phyloP scores from a whole-genome alignment of 2,113 vertebrate species.

The mouse (Mus musculus) region GRCm39 chrX:17244501-17245000 shows the following conservation, averaged over 20 bases:
- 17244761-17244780: not conserved
- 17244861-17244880: slow-evolving; percentile 12
- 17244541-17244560: not conserved
- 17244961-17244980: slow-evolving; percentile 1
- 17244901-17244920: slow-evolving; percentile 16
- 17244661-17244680: slow-evolving; percentile 33
- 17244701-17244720: not conserved
- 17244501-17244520: not conserved
- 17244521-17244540: not conserved
- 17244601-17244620: not conserved
- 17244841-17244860: not conserved
- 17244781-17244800: not conserved
- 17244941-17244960: not conserved
- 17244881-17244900: not conserved
- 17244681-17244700: not conserved
- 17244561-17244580: not conserved
- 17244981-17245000: not conserved
- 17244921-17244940: not conserved
- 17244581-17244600: not conserved
- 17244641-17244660: not conserved
- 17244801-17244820: not conserved
- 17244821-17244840: not conserved
- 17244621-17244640: not conserved
- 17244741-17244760: not conserved
- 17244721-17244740: not conserved